phyloP scores from a whole-genome alignment of 2,113 vertebrate genomes.

The Protobothrops mucrosquamatus region DNA sequence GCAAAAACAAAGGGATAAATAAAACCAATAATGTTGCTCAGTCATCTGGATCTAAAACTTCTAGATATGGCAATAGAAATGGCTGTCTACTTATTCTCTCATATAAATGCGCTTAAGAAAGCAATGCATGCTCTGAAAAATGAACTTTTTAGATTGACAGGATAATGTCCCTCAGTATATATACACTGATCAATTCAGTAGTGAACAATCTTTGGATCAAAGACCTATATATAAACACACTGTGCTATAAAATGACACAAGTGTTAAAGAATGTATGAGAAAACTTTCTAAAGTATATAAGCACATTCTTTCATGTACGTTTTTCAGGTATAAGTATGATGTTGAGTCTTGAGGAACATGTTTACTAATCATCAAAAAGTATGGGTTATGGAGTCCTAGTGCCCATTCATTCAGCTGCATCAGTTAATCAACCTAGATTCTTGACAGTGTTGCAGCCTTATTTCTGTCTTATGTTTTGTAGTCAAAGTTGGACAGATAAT shows the following conservation, averaged over 20 bases:
- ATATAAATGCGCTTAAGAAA: not conserved
- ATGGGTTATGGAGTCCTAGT: not conserved
- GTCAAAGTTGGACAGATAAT: not conserved
- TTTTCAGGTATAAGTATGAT: not conserved
- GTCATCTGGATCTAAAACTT: not conserved
- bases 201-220: not conserved
- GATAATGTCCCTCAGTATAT: not conserved
- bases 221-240: not conserved
- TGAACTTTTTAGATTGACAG: not conserved
- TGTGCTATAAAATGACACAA: not conserved
- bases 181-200: too few relatives aligned
- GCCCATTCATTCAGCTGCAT: not conserved
- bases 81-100: not conserved
- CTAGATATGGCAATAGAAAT: not conserved
- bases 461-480: not conserved
- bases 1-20: not conserved
- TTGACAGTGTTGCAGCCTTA: not conserved
- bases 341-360: not conserved
- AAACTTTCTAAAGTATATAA: not conserved
- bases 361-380: not conserved
- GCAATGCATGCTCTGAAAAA: not conserved
- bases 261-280: not conserved
- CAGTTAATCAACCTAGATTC: not conserved
- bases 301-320: not conserved
- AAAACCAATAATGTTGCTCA: not conserved